Percentiles rank a stretch among this genome's conserved stretches.
phyloP scores from a whole-genome alignment of 1,140 invertebrate genomes.

The Idris sp. region DNA sequence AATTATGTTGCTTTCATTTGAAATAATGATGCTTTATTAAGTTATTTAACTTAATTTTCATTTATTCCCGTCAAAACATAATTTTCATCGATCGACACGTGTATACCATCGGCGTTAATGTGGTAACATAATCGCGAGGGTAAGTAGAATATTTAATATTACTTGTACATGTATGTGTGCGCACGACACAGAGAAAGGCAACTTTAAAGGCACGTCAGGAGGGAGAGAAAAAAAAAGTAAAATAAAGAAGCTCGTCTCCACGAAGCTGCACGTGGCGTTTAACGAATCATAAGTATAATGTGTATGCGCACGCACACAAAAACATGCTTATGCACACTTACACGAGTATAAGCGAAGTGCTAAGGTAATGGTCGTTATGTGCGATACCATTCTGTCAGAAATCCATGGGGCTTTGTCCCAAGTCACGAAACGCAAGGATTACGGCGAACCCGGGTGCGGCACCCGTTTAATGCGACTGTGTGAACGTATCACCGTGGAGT shows the following conservation, averaged over 20 bases:
- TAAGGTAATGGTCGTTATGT: slow-evolving; percentile 77
- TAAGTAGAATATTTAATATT: slow-evolving; percentile 53
- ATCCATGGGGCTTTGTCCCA: slow-evolving; percentile 77
- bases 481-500: slow-evolving; percentile 47
- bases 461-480: slow-evolving; percentile 70
- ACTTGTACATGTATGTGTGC: slow-evolving; percentile 34
- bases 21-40: no score
- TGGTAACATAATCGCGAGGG: slow-evolving; percentile 39
- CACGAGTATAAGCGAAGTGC: slow-evolving; percentile 64
- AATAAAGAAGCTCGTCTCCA: slow-evolving; percentile 59
- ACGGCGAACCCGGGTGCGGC: slow-evolving; percentile 69
- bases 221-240: slow-evolving; percentile 32
- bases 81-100: slow-evolving; percentile 8
- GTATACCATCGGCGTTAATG: slow-evolving; percentile 22
- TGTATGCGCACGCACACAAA: slow-evolving; percentile 11
- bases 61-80: background rate
- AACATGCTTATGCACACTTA: slow-evolving; percentile 6
- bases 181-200: slow-evolving; percentile 2
- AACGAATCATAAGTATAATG: slow-evolving; percentile 55
- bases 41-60: background rate
- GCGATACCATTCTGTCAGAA: slow-evolving; percentile 78
- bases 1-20: no score
- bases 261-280: slow-evolving; percentile 59
- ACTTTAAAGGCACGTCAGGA: slow-evolving; percentile 18
- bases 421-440: slow-evolving; percentile 78